Evolutionary conservation across 2,888 invertebrate genomes (phyloP).

Genomic region (Peribatodes rhomboidaria): DNA sequence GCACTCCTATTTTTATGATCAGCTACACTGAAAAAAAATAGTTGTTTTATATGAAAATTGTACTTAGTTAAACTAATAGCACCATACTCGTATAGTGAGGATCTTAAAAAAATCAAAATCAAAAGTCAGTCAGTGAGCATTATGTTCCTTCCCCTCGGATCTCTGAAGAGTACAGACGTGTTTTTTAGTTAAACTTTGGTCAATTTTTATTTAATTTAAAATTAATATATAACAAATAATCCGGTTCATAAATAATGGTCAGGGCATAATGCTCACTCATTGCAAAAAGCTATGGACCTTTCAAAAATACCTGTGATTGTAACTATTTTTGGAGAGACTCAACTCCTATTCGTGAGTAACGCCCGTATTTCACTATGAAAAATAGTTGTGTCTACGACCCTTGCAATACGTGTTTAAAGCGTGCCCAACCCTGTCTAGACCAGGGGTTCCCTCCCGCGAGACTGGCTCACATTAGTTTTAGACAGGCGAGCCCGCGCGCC

Average conservation of each 20-base stretch:
- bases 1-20: background rate
- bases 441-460: slow-evolving; percentile 42
- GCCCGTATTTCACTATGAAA: slow-evolving; percentile 2
- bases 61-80: too few species aligned
- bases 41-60: background rate
- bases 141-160: too few species aligned
- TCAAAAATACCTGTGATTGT: background rate
- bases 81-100: too few species aligned
- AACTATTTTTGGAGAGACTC: background rate
- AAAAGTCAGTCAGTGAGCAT: too few species aligned
- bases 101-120: too few species aligned
- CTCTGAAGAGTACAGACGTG: too few species aligned
- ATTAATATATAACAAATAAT: too few species aligned
- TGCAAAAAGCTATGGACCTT: too few species aligned
- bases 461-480: slow-evolving; percentile 27
- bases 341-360: slow-evolving; percentile 6
- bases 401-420: slow-evolving; percentile 2
- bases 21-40: background rate
- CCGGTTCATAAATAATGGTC: too few species aligned
- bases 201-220: too few species aligned
- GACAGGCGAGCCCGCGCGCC: slow-evolving; percentile 30
- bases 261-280: too few species aligned
- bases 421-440: slow-evolving; percentile 36
- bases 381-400: background rate
- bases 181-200: too few species aligned